Evolutionary conservation across 2,113 vertebrate genomes (phyloP).

Genomic region (Anolis sagrei): DNA sequence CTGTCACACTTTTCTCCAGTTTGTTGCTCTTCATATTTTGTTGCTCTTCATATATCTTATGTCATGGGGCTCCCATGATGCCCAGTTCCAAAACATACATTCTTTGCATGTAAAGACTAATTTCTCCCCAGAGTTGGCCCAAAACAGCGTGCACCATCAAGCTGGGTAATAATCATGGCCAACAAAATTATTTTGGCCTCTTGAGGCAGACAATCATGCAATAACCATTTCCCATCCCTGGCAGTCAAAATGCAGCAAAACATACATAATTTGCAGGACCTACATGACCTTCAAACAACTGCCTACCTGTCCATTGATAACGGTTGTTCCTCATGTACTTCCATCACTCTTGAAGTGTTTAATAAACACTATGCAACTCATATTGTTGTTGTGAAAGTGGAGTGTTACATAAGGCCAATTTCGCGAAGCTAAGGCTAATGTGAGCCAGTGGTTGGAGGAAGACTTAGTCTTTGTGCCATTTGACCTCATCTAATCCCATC

Average conservation of each 20-base stretch:
- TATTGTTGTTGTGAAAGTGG: background rate
- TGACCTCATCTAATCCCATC: background rate
- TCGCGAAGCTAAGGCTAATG: background rate
- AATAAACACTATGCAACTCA: background rate
- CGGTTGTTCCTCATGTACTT: no score
- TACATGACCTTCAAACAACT: background rate
- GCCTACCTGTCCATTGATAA: background rate
- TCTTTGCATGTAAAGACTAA: background rate
- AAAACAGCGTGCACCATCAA: background rate
- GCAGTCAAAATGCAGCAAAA: background rate
- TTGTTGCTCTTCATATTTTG: no score
- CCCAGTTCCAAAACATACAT: background rate
- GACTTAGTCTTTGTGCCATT: no score
- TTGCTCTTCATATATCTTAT: no score
- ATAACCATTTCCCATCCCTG: background rate
- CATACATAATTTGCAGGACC: background rate
- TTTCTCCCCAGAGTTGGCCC: background rate
- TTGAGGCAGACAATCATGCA: background rate
- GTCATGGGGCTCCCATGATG: no score
- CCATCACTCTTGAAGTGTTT: background rate
- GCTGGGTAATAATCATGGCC: background rate
- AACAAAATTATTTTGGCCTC: background rate
- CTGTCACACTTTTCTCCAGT: no score
- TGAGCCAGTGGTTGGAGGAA: background rate
- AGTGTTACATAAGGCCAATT: background rate